Evolutionary conservation across 2,797 vertebrate genomes (phyloP).

Genomic region (Fistularia commersonii): DNA sequence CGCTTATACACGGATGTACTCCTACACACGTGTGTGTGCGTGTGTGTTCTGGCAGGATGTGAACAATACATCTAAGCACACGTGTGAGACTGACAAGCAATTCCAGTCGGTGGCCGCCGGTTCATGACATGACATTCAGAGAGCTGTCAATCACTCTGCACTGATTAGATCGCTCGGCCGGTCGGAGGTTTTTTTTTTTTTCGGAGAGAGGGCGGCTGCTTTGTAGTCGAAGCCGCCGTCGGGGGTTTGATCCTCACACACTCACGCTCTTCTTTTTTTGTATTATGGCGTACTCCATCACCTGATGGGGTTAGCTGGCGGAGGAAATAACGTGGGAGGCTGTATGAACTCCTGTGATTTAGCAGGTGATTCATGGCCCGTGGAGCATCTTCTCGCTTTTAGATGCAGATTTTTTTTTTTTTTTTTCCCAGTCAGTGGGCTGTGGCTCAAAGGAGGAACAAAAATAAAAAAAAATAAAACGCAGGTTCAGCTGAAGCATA

Average conservation of each 20-base stretch:
- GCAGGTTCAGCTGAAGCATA: conserved; percentile 6
- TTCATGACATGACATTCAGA: conserved; percentile 33
- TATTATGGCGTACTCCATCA: too few species aligned
- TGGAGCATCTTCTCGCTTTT: conserved; percentile 19
- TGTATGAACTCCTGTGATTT: not conserved
- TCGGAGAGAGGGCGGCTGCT: not conserved
- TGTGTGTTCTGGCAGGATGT: not conserved
- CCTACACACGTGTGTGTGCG: not conserved
- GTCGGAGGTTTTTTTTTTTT: too few species aligned
- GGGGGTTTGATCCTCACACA: too few species aligned
- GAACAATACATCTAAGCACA: not conserved
- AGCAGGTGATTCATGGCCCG: too few species aligned
- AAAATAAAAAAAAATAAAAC: too few species aligned
- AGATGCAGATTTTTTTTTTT: too few species aligned
- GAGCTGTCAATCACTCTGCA: conserved; percentile 44
- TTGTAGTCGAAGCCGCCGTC: too few species aligned
- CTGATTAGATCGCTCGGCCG: conserved; percentile 31
- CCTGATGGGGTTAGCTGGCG: too few species aligned
- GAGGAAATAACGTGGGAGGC: conserved; percentile 1
- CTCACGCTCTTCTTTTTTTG: too few species aligned
- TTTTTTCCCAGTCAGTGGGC: too few species aligned
- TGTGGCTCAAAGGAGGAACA: too few species aligned
- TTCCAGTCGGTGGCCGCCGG: conserved; percentile 28
- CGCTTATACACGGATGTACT: too few species aligned
- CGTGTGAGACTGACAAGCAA: conserved; percentile 28